phyloP scores from a whole-genome alignment of 1,140 invertebrate species.

The Cataglyphis hispanica region DNA sequence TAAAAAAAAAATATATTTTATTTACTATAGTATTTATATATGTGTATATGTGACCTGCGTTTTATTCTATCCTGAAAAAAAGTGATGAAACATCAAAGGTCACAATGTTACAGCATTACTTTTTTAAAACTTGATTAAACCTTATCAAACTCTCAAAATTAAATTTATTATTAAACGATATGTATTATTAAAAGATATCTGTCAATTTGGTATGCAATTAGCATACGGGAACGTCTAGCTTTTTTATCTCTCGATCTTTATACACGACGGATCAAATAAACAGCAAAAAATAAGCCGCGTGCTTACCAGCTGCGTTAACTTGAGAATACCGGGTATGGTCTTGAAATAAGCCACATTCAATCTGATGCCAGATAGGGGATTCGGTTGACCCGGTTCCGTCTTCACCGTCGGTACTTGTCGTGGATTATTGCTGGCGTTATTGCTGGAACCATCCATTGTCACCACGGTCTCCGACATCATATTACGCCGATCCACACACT shows the following conservation, averaged over 20 bases:
- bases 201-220: background rate
- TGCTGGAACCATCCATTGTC: conserved; percentile 80
- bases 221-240: background rate
- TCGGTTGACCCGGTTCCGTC: conserved; percentile 79
- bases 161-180: background rate
- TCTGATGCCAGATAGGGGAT: conserved; percentile 80
- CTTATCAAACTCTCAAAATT: conserved; percentile 17
- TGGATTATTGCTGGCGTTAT: conserved; percentile 78
- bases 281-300: background rate
- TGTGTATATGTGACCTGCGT: background rate
- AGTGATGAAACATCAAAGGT: background rate
- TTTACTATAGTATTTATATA: background rate
- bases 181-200: background rate
- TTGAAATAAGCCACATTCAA: conserved; percentile 86
- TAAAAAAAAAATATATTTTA: background rate
- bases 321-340: conserved; percentile 87
- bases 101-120: background rate
- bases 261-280: background rate
- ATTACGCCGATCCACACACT: conserved; percentile 65
- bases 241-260: background rate
- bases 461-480: conserved; percentile 85
- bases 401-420: conserved; percentile 78
- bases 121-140: background rate
- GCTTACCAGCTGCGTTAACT: conserved; percentile 87
- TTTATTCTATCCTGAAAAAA: background rate